These are phyloP conservation scores for Acromyrmex echinatior DNA, from an alignment of 1,140 invertebrate species.

Conservation along the genomic window DNA sequence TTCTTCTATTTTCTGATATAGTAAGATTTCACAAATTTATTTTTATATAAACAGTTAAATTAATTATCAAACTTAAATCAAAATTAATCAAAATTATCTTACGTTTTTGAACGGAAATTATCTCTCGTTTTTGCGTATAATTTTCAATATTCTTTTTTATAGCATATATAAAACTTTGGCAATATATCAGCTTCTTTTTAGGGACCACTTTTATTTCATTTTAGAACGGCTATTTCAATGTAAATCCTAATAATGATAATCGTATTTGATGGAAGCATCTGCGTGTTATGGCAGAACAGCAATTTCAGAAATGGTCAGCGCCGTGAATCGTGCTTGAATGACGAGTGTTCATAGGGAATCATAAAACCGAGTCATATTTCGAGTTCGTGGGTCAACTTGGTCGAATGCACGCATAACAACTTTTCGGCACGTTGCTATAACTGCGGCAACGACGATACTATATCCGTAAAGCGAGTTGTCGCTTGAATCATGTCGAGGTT, in stretches of 20 bases:
- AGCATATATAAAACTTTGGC: neutral
- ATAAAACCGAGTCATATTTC: slow-evolving; percentile 22
- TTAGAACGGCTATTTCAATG: neutral
- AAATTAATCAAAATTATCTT: slow-evolving; percentile 7
- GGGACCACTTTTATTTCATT: neutral
- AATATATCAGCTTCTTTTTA: neutral
- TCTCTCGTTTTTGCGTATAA: neutral
- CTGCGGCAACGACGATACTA: too few relatives aligned
- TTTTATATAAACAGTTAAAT: neutral
- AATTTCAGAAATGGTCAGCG: slow-evolving; percentile 30
- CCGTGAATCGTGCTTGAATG: neutral
- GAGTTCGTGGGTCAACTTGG: slow-evolving; percentile 8
- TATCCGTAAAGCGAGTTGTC: slow-evolving; percentile 15
- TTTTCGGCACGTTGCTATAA: slow-evolving; percentile 20
- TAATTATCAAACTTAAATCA: neutral
- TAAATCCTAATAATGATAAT: neutral
- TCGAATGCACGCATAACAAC: slow-evolving; percentile 21
- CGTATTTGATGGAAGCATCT: neutral
- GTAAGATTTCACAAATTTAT: neutral
- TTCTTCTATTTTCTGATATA: neutral
- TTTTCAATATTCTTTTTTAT: neutral
- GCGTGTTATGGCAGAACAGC: neutral
- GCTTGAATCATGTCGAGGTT: neutral
- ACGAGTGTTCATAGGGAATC: neutral
- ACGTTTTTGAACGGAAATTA: neutral